Conservation (phyloP, 2,888 invertebrate genomes). For the Melangyna quadrimaculata region DNA sequence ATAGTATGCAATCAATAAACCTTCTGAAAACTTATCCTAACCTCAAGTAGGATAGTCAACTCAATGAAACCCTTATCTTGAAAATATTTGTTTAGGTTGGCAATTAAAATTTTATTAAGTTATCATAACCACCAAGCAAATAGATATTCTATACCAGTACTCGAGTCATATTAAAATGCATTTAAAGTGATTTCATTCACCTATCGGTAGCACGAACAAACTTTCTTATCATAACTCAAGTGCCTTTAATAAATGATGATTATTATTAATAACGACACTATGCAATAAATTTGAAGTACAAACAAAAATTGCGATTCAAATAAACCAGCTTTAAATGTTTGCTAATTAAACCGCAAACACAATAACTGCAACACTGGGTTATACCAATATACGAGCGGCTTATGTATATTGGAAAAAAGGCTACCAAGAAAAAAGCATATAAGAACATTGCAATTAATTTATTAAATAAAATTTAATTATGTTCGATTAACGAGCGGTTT, state of each 20-base stretch:
- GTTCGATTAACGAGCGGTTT: constrained; percentile 64
- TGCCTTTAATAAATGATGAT: not conserved
- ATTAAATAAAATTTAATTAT: constrained; percentile 70
- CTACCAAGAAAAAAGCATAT: constrained; percentile 29
- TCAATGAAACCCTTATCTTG: constrained; percentile 27
- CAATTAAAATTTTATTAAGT: constrained; percentile 62
- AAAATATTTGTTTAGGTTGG: constrained; percentile 57
- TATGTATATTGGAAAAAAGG: constrained; percentile 23
- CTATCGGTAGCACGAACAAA: not conserved
- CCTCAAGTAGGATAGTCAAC: constrained; percentile 1
- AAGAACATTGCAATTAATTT: constrained; percentile 54
- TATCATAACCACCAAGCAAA: constrained; percentile 38
- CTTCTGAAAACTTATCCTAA: not conserved
- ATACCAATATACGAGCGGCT: not conserved
- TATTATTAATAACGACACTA: not conserved
- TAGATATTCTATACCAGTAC: constrained; percentile 1
- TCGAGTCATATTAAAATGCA: constrained; percentile 46
- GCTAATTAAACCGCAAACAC: constrained; percentile 37
- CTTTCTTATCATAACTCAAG: constrained; percentile 23
- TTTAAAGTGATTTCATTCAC: constrained; percentile 6
- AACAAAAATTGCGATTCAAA: not conserved
- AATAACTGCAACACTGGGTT: not conserved
- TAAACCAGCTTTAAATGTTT: not conserved
- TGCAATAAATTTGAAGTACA: constrained; percentile 16
- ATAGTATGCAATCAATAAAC: not conserved